phyloP scores from a whole-genome alignment of 92 coral and sea anemone genomes.

The Scolanthus callimorphus region DNA sequence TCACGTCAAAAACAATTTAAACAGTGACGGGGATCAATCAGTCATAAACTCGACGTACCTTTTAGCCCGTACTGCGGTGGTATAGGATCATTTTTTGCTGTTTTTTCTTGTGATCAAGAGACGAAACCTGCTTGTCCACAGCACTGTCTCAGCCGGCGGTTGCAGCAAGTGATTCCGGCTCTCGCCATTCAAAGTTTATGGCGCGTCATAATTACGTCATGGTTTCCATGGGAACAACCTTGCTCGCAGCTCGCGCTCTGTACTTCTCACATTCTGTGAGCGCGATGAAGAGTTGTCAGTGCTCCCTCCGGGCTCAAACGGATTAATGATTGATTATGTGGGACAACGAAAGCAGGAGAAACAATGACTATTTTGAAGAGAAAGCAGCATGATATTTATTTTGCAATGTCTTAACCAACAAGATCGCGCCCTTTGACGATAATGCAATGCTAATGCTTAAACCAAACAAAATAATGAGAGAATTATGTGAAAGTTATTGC shows the following conservation, averaged over 20 bases:
- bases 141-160: constrained; percentile 14
- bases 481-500: no score
- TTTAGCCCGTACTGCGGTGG: not conserved
- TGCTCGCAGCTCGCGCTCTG: constrained; percentile 6
- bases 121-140: constrained; percentile 12
- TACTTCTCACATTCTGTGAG: not conserved
- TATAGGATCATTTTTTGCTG: not conserved
- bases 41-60: not conserved
- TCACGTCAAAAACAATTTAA: no score
- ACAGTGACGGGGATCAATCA: no score
- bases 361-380: constrained; percentile 1
- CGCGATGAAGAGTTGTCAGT: no score
- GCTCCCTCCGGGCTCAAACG: constrained; percentile 26
- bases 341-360: constrained; percentile 3
- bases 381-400: no score
- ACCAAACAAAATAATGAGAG: no score
- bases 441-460: no score
- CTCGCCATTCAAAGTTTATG: constrained; percentile 84
- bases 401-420: no score
- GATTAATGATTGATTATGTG: constrained; percentile 50
- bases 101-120: not conserved
- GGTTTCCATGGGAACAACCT: constrained; percentile 60
- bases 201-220: constrained; percentile 84
- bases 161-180: constrained; percentile 38
- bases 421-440: no score